Conservation (phyloP, 2,888 invertebrate genomes). For the Xylota sylvarum region DNA sequence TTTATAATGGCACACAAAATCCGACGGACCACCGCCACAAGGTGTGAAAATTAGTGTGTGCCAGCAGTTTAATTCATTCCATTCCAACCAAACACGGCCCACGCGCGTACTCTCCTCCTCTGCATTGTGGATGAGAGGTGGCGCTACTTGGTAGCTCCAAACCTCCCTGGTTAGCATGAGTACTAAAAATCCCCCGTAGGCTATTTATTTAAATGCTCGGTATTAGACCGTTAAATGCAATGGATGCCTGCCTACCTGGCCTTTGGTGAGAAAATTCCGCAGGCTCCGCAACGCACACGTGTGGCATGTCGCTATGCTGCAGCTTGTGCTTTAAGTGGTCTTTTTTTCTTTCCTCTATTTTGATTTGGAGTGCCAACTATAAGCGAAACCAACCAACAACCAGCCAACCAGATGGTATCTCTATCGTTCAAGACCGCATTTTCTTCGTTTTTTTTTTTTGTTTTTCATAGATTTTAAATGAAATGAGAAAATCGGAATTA, state of each 20-base stretch:
- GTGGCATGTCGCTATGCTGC: slow-evolving; percentile 47
- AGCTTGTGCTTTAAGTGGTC: slow-evolving; percentile 27
- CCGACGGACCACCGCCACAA: slow-evolving; percentile 42
- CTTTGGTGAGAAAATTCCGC: slow-evolving; percentile 54
- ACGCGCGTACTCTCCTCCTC: slow-evolving; percentile 27
- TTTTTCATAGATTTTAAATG: slow-evolving; percentile 28
- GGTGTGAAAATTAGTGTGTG: slow-evolving; percentile 73
- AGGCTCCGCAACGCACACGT: slow-evolving; percentile 54
- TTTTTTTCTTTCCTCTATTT: slow-evolving; percentile 14
- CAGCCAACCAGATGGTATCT: slow-evolving; percentile 66
- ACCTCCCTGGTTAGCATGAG: slow-evolving; percentile 50
- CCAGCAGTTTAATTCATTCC: slow-evolving; percentile 59
- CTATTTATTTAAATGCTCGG: slow-evolving; percentile 71
- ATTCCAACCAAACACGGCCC: slow-evolving; percentile 65
- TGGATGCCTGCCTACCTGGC: slow-evolving; percentile 32
- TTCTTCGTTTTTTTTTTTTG: slow-evolving; percentile 39
- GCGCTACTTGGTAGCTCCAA: slow-evolving; percentile 51
- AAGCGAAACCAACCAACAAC: slow-evolving; percentile 48
- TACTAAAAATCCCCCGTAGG: slow-evolving; percentile 52
- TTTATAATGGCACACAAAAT: slow-evolving; percentile 60
- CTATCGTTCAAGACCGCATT: slow-evolving; percentile 53
- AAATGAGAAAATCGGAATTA: slow-evolving; percentile 75
- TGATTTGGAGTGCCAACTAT: slow-evolving; percentile 58
- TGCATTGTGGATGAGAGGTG: slow-evolving; percentile 56
- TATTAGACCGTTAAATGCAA: slow-evolving; percentile 57